Base-by-base conservation (phyloP, 2,888 invertebrate genomes). In the Orchesella flavescens region DNA sequence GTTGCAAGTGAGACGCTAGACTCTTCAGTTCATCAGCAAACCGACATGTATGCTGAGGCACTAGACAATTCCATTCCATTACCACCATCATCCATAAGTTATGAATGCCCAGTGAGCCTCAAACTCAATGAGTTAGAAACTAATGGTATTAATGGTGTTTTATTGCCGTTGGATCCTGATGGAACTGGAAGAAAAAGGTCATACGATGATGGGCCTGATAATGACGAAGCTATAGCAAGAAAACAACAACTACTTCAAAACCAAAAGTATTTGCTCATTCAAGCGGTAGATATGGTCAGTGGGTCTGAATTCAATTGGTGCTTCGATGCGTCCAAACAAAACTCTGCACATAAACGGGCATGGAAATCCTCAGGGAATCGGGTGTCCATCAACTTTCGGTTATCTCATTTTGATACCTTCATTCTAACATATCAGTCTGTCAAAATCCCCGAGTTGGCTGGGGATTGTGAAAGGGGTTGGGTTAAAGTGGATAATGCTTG, bases 311-410 rank as follows among this genome's bases (percentile, higher is more conserved):
- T 86, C 53, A 85, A 72, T 21, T 88, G 87, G 87, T 88, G 87
- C 68, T 84, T 87, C 63, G 86, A 86, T 55, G 82, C 84, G 1
- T 23, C 73, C 15, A 80, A 77, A 24, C 75, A 80, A 53, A 73
- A 76, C 43, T 73, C 72, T 21, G 81, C 75, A 46, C 86, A 88
- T 57, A 84, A 85, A 59, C 21, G 87, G 57, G 85, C 84, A 10
- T 88, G 87, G 87, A 86, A 87, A 65, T 87, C 88, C n/a, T 80
- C 78, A 0, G 86, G 87, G 71, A 88, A 88, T 79, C 71, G 82
- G 21, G 85, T 88, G 19, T 83, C 80, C 21, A 85, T 88, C 61
- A 85, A 65, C 49, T 87, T 88, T 63, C 57, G 84, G 46, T 77
- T 88, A 44, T 75, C 83, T 49, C 84, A 86, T 65, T 87, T 88